Percentiles rank a stretch among this genome's conserved stretches.
phyloP scores from a whole-genome alignment of 2,797 vertebrate genomes.

The Alosa sapidissima region DNA sequence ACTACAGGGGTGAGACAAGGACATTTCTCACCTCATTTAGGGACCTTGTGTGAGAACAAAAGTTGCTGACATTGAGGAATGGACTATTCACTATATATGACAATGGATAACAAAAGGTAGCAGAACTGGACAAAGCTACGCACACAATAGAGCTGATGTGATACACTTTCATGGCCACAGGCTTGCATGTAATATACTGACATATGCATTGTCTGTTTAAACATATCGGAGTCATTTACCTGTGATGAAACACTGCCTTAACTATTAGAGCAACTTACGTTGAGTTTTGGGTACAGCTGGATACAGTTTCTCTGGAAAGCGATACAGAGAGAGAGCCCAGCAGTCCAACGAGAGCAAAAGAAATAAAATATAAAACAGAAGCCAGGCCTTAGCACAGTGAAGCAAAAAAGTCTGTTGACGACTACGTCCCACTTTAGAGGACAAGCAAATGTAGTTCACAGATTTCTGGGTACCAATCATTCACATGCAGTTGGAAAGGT shows the following conservation, averaged over 20 bases:
- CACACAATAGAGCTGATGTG: neutral
- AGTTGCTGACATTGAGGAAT: slow-evolving; percentile 5
- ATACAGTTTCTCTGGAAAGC: neutral
- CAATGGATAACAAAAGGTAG: slow-evolving; percentile 13
- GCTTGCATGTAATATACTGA: neutral
- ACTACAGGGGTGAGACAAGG: slow-evolving; percentile 6
- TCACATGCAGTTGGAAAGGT: neutral
- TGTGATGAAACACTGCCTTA: neutral
- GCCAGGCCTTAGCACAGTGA: neutral
- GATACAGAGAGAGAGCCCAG: neutral
- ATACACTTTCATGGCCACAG: neutral
- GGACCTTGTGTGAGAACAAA: slow-evolving; percentile 18
- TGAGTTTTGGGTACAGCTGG: slow-evolving; percentile 2
- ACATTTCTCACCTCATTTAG: neutral
- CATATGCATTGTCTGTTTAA: neutral
- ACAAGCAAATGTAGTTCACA: neutral
- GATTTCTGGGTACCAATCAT: slow-evolving; percentile 1
- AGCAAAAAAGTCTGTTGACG: neutral
- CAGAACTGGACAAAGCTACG: neutral
- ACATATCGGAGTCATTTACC: neutral
- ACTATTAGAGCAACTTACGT: slow-evolving; percentile 7
- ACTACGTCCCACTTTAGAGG: neutral
- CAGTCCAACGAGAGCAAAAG: neutral
- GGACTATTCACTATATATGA: slow-evolving; percentile 5
- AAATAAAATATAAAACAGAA: neutral